phyloP scores from a whole-genome alignment of 2,888 invertebrate genomes.

The Isoperla grammatica region DNA sequence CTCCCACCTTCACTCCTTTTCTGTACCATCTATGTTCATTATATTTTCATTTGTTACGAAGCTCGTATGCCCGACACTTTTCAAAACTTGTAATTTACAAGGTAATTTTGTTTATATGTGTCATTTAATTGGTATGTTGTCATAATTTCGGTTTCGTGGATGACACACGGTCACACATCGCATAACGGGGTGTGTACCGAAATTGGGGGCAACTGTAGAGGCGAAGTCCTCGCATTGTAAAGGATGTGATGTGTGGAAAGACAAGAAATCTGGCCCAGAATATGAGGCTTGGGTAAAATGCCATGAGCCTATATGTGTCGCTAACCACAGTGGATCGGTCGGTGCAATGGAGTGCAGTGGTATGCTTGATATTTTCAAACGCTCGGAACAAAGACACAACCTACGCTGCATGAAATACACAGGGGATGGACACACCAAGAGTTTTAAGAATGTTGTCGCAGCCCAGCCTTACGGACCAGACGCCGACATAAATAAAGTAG shows the following conservation, averaged over 20 bases:
- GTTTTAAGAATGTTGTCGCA: no score
- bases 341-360: slow-evolving; percentile 30
- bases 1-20: no score
- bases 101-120: no score
- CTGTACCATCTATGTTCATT: no score
- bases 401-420: slow-evolving; percentile 29
- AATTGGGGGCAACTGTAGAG: slow-evolving; percentile 4
- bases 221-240: slow-evolving; percentile 15
- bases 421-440: slow-evolving; percentile 25
- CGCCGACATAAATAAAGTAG: slow-evolving; percentile 26
- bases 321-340: slow-evolving; percentile 29
- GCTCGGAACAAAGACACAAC: slow-evolving; percentile 24
- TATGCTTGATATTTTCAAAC: slow-evolving; percentile 26
- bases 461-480: slow-evolving; percentile 27
- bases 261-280: neutral
- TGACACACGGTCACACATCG: slow-evolving; percentile 3
- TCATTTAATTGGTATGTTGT: no score
- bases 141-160: slow-evolving; percentile 16
- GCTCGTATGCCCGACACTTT: no score
- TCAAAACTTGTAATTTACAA: no score
- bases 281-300: slow-evolving; percentile 16
- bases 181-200: slow-evolving; percentile 12
- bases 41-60: no score
- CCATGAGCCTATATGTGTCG: slow-evolving; percentile 22
- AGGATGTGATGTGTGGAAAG: slow-evolving; percentile 1